Conservation (phyloP, 1,140 invertebrate genomes). For the Drosophila nebulosa region DNA sequence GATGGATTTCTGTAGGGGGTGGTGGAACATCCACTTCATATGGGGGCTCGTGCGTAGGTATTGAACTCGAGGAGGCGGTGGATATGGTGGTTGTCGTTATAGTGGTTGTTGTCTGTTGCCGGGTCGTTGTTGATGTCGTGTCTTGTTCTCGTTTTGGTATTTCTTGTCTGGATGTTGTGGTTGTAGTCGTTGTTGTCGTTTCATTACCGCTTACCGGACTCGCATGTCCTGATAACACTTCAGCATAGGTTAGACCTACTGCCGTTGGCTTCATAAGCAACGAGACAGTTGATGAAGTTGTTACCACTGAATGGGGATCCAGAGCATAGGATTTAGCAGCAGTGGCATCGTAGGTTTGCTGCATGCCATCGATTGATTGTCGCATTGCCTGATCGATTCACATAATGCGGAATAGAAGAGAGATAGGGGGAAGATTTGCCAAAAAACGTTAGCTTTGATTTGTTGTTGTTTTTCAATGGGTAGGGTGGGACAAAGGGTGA, state of each 20-base stretch:
- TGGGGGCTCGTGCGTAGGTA: constrained; percentile 36
- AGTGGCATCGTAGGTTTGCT: constrained; percentile 86
- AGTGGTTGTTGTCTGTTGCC: constrained; percentile 30
- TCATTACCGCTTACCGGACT: constrained; percentile 80
- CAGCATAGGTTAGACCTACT: constrained; percentile 82
- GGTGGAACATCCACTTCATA: constrained; percentile 10
- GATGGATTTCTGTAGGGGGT: constrained; percentile 33
- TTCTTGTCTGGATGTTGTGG: constrained; percentile 23
- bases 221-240: constrained; percentile 80
- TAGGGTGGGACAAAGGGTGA: constrained; percentile 30
- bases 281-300: constrained; percentile 78
- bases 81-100: constrained; percentile 30
- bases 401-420: constrained; percentile 48
- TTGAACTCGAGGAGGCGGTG: constrained; percentile 44
- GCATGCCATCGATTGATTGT: constrained; percentile 84
- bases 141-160: constrained; percentile 47
- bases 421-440: constrained; percentile 78
- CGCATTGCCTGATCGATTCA: constrained; percentile 86
- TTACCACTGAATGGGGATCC: constrained; percentile 87
- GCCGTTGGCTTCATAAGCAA: constrained; percentile 78
- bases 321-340: constrained; percentile 86
- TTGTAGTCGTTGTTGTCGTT: constrained; percentile 25
- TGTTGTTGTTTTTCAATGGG: constrained; percentile 39
- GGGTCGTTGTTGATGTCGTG: constrained; percentile 38
- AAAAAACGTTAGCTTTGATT: constrained; percentile 80